Evolutionary conservation across 1,140 invertebrate species (phyloP).

Genomic region (Pantala flavescens): DNA sequence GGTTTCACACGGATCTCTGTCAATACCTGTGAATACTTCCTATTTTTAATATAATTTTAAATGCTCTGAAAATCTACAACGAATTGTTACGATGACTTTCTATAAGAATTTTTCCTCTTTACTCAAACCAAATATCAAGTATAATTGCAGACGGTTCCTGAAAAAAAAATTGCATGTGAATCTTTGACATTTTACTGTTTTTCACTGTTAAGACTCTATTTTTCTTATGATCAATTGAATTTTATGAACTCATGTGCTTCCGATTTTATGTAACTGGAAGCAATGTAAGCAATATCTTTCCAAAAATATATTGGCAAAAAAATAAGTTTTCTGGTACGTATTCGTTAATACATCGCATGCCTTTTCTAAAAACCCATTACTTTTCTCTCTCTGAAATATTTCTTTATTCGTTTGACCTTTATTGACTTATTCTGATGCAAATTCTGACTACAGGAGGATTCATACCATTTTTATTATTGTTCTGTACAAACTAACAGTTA

Average conservation of each 20-base stretch:
- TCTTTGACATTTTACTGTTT: background rate
- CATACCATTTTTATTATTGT: too few species aligned
- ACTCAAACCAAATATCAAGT: background rate
- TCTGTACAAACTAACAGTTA: too few species aligned
- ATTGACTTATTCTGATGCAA: background rate
- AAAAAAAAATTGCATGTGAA: slow-evolving; percentile 2
- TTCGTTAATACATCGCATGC: background rate
- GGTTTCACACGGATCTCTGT: background rate
- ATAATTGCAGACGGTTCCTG: background rate
- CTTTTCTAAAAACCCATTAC: background rate
- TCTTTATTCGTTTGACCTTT: background rate
- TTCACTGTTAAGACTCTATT: background rate
- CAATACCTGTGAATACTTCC: background rate
- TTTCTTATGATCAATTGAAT: slow-evolving; percentile 10
- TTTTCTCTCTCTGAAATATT: background rate
- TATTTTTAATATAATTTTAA: slow-evolving; percentile 4
- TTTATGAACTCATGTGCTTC: slow-evolving; percentile 4
- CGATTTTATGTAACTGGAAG: background rate
- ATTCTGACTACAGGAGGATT: background rate
- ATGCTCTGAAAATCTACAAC: background rate
- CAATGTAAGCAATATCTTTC: background rate
- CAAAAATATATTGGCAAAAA: slow-evolving; percentile 4
- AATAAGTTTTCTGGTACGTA: background rate
- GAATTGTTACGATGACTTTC: background rate
- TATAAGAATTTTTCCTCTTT: slow-evolving; percentile 1